Evolutionary conservation across 2,888 invertebrate species (phyloP).

Genomic region (Microctonus aethiopoides): DNA sequence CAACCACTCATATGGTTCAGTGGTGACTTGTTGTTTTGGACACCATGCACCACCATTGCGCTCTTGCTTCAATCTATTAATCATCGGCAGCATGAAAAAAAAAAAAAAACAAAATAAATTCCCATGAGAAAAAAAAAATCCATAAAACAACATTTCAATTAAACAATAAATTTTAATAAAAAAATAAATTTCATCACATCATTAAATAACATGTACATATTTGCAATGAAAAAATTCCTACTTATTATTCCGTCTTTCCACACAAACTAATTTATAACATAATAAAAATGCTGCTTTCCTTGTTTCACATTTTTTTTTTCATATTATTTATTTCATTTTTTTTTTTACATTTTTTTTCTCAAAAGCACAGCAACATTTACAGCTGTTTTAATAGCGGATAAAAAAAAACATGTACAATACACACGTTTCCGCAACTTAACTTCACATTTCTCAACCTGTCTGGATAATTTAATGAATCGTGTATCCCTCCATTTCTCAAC

Average conservation of each 20-base stretch:
- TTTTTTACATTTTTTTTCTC: background rate
- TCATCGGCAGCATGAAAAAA: background rate
- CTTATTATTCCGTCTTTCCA: background rate
- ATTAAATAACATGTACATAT: too few relatives aligned
- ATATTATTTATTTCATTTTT: too few relatives aligned
- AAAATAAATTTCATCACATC: too few relatives aligned
- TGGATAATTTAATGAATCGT: slow-evolving; percentile 28
- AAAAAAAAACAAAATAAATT: too few relatives aligned
- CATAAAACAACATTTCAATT: background rate
- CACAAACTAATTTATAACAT: background rate
- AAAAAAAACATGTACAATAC: slow-evolving; percentile 21
- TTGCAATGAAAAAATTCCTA: too few relatives aligned
- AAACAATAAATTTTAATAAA: background rate
- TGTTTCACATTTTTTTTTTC: background rate
- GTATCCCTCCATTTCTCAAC: slow-evolving; percentile 27
- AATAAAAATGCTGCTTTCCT: background rate
- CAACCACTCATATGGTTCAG: slow-evolving; percentile 82
- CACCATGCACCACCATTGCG: slow-evolving; percentile 93
- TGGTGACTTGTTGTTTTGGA: slow-evolving; percentile 82
- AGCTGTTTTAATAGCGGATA: slow-evolving; percentile 4
- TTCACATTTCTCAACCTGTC: slow-evolving; percentile 28
- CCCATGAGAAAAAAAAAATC: too few relatives aligned
- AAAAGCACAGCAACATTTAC: slow-evolving; percentile 1
- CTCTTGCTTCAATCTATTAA: slow-evolving; percentile 82
- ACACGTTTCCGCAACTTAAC: slow-evolving; percentile 31